These are phyloP conservation scores for Ormyrus pomaceus DNA, from an alignment of 2,888 invertebrate genomes.

Conservation along the genomic window DNA sequence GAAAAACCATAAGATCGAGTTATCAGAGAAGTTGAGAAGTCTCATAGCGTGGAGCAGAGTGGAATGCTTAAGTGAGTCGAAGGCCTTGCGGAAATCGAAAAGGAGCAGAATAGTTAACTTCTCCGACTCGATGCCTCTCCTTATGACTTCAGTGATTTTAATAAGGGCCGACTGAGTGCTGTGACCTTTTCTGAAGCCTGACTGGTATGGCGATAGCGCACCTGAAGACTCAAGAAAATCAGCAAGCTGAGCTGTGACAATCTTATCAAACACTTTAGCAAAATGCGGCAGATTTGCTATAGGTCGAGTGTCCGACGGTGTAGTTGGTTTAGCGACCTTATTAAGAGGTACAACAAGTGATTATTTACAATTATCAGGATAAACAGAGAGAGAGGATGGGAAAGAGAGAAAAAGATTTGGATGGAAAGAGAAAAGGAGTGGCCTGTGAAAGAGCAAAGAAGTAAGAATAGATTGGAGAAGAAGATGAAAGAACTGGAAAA, in stretches of 20 bases:
- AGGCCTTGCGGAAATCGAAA: not conserved
- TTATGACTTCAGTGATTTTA: not conserved
- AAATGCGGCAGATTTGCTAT: not conserved
- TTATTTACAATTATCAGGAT: not conserved
- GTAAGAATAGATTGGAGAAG: too few relatives aligned
- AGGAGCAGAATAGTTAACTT: not conserved
- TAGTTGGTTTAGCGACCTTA: not conserved
- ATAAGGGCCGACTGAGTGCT: not conserved
- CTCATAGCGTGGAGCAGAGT: not conserved
- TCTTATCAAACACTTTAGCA: not conserved
- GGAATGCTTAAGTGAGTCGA: not conserved
- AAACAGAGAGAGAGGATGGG: not conserved
- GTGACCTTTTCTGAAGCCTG: not conserved
- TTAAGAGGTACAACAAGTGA: not conserved
- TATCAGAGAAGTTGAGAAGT: not conserved
- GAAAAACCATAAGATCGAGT: too few relatives aligned
- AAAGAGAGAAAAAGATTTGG: too few relatives aligned
- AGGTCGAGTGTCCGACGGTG: constrained; percentile 1
- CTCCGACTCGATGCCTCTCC: not conserved
- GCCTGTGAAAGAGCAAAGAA: too few relatives aligned
- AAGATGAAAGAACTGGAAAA: too few relatives aligned
- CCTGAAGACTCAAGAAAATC: not conserved
- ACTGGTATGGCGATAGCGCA: not conserved
- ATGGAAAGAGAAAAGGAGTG: too few relatives aligned
- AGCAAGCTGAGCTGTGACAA: not conserved